Evolutionary conservation across 2,888 invertebrate genomes (phyloP), one percentile per base, ranked within the genome.

Genomic region (Lamproptera curius): DNA sequence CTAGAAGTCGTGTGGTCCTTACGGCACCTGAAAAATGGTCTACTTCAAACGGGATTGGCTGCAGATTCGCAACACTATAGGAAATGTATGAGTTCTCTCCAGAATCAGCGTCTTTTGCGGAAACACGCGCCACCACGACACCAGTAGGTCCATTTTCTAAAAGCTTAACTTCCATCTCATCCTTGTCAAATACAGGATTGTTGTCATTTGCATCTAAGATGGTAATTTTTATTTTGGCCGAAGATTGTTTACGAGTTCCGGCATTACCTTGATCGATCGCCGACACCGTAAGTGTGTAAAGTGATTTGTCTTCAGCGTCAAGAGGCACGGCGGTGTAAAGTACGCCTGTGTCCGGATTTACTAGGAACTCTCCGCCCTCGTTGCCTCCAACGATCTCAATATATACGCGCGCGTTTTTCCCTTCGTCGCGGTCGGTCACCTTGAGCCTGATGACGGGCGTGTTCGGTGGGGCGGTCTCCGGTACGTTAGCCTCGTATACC

Each of bases 31-130:
- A 93, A 79, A 97, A 97, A 68, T 96, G 97, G 70, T 98, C 97
- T 38, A 98, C 95, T 59, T 96, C 95, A 76, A 98, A 98, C n/a
- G 98, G 98, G 11, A 96, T 94, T 45, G 94, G 93, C 65, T 95
- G 94, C 44, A 95, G 85, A 78, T 97, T 97, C 42, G 95, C 96
- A 59, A 98, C 94, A 61, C 96, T 94, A 85, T 97, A 98, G 0
- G 97, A 97, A 59, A 99, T 94, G 81, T 96, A 96, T 1, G 97
- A 97, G 81, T 97, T 98, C 70, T 98, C 97, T 0, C 97, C 97
- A 1, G 94, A 93, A 76, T 99, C 98, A 11, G 90, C 92, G 77
- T 99, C 98, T 53, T 92, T 92, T 0, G 98, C 98, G 35, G 91
- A 89, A 2, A 98, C 93, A 56, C 93, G 94, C 9, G 94, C 92